Percentiles rank a stretch among this genome's conserved stretches.
phyloP scores from a whole-genome alignment of 2,888 invertebrate genomes.

The Ellobium chinense region DNA sequence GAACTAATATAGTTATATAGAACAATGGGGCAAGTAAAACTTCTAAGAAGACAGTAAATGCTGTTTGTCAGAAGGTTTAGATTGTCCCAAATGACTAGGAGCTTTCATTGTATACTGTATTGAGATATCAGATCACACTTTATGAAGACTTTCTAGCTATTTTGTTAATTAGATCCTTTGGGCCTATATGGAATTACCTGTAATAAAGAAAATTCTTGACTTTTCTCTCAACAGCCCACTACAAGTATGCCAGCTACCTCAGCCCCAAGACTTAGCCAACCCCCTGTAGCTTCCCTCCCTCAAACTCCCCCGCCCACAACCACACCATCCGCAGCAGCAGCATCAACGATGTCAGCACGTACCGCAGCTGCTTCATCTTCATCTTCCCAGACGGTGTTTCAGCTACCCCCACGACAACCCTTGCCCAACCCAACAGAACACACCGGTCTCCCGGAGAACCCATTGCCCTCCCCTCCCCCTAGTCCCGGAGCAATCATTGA shows the following conservation, averaged over 20 bases:
- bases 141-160: too few species aligned
- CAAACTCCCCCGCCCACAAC: background rate
- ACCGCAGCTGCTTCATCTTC: background rate
- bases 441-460: slow-evolving; percentile 34
- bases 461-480: slow-evolving; percentile 48
- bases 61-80: too few species aligned
- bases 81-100: too few species aligned
- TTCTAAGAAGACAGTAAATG: too few species aligned
- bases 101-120: too few species aligned
- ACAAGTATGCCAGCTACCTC: background rate
- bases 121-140: too few species aligned
- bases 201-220: too few species aligned
- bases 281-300: background rate
- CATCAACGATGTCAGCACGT: background rate
- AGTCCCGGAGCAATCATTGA: slow-evolving; percentile 89
- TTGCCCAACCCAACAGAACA: background rate
- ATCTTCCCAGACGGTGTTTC: slow-evolving; percentile 3
- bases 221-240: background rate
- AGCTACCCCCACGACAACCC: background rate
- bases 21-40: too few species aligned
- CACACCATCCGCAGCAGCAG: background rate
- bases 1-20: too few species aligned
- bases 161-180: too few species aligned
- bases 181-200: too few species aligned
- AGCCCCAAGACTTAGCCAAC: background rate